A percentile compares a stretch with the other conserved stretches of the same genome.
Conservation (phyloP, 2,797 vertebrate species). For the Gymnoscopelus braueri region DNA sequence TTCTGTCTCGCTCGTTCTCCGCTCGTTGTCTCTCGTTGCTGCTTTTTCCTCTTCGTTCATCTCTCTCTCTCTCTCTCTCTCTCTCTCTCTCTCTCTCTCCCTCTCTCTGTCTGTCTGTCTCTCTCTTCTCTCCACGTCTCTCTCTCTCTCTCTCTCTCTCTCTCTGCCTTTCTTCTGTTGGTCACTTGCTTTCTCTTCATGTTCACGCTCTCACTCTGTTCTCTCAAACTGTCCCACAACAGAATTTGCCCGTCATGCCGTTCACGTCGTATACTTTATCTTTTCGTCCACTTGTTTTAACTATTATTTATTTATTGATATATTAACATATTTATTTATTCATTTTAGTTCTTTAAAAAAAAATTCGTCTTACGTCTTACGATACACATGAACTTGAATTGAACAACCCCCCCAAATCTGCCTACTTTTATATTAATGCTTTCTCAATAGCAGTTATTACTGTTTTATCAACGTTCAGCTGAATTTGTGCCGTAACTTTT, state of each 20-base stretch:
- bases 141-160: neutral
- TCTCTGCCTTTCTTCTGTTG: neutral
- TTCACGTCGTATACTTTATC: conserved; percentile 15
- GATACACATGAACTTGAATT: too few species aligned
- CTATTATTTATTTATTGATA: conserved; percentile 1
- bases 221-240: neutral
- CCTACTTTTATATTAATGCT: too few species aligned
- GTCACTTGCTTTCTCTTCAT: neutral
- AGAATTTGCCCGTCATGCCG: conserved; percentile 30
- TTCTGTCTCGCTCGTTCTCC: neutral
- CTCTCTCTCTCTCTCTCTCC: neutral
- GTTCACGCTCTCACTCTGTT: neutral
- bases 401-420: too few species aligned
- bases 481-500: neutral
- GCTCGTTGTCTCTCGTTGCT: neutral
- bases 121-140: conserved; percentile 17
- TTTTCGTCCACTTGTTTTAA: conserved; percentile 8
- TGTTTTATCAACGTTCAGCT: neutral
- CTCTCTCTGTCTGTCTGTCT: neutral
- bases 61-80: neutral
- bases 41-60: neutral
- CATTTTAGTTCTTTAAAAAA: conserved; percentile 4
- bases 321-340: neutral
- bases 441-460: too few species aligned
- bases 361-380: neutral